Base-by-base conservation (phyloP, 2,113 vertebrate genomes). In the Mesitornis unicolor region DNA sequence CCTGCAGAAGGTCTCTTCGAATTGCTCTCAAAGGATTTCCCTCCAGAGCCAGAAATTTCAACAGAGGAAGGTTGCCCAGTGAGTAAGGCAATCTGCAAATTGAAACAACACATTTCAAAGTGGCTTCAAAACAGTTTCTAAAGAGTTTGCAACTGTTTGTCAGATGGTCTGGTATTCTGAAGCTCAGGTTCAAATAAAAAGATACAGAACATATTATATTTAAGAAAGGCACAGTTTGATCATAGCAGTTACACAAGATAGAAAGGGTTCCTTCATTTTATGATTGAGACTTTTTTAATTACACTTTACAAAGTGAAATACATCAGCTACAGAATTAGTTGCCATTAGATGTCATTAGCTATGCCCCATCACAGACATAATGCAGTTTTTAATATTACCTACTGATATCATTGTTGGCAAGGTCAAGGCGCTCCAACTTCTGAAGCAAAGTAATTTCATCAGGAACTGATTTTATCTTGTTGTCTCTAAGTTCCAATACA, bases 1-100 rank as follows among this genome's bases (percentile, higher is more conserved):
- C 99, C 24, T 98, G 98, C 78, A 99, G 97, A 43, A 99, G 95
- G 89, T 99, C 99, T 97, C 99, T 99, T 76, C 99, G 98, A 95
- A 99, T 98, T 31, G 98, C 96, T 95, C 99, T 98, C 96, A 99
- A 89, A 89, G 99, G 99, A 93, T 99, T 99, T 82, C 99, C 99
- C 81, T 99, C 99, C 70, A 99, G 65, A 4, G 99, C 97, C 81
- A 99, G 91, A 87, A 98, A 98, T 70, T 99, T 99, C 97, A 99
- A 93, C 56, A 98, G 98, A 54, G 98, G 98, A 95, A 99, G 98
- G 80, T 98, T 98, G 95, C 99, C 98, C 93, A 99, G 89, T 3
- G 98, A 97, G 36, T 96, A 98, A 31, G 99, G 99, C 81, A 99
- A 94, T 89, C 99, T 99, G 98, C 35, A 98, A 57, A 97, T 3